Base-by-base conservation (phyloP, 1,140 invertebrate species). In the Onthophagus taurus region DNA sequence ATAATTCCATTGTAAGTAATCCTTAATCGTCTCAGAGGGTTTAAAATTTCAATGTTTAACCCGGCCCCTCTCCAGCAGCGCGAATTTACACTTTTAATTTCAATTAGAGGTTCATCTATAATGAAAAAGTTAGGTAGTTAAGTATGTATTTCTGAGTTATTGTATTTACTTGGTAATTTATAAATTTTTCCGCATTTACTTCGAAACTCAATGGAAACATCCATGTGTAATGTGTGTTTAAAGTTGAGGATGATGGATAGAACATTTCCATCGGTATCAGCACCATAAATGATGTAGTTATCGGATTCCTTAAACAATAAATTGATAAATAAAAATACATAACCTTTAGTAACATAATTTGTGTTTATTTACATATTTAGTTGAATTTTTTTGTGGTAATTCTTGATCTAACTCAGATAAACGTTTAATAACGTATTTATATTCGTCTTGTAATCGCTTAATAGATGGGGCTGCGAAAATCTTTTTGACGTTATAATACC, bases 1-100 rank as follows among this genome's bases (percentile, higher is more conserved):
- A 63, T 31, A 7, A 60, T 44, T 12, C 59, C 59, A 45, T 60
- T 60, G 36, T 55, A 63, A 4, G 43, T 48, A 7, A 61, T 49
- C 31, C 58, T 38, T 8, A 55, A 31, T 31, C 51, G 51, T 23
- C 26, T 30, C n/a, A 55, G 56, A 2, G 57, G 53, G 45, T 61
- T 51, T 11, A 60, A 16, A 24, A 52, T 53, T 49, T 30, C 3
- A 3, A 38, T 39, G n/a, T 26, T 31, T 19, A 45, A 36, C 4
- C 44, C 44, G 3, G 35, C 44, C 17, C 12, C 35, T 36, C 31
- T 38, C 36, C 35, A 36, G 13, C 30, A 5, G 9, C 17, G 2
- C 5, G 26, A 1, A 13, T 24, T 12, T 16, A 34, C 23, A 19
- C 44, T 45, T 18, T 19, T 39, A 12, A 45, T 5, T 9, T 31